phyloP scores from a whole-genome alignment of 2,888 invertebrate species.

The Hirtodrosophila alboralis region DNA sequence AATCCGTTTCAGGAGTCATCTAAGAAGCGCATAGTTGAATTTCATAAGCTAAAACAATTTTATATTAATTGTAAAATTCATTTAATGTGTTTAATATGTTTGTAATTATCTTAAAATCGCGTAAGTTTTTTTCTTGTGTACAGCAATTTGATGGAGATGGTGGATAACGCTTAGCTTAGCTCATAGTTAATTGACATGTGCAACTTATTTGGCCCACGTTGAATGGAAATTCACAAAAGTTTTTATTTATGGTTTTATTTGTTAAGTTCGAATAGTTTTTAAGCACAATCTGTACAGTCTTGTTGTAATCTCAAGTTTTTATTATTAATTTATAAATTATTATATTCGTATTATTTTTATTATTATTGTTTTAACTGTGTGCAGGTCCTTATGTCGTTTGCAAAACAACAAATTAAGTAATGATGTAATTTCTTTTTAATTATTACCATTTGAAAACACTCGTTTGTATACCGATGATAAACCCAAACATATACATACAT shows the following conservation, averaged over 20 bases:
- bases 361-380: slow-evolving; percentile 64
- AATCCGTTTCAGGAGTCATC: slow-evolving; percentile 86
- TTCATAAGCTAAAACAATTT: slow-evolving; percentile 33
- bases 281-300: slow-evolving; percentile 66
- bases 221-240: slow-evolving; percentile 49
- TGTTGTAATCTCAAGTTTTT: slow-evolving; percentile 69
- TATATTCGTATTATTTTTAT: slow-evolving; percentile 51
- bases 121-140: slow-evolving; percentile 34
- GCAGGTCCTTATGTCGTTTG: slow-evolving; percentile 69
- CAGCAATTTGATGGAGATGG: slow-evolving; percentile 34
- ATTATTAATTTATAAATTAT: slow-evolving; percentile 55
- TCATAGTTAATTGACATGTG: slow-evolving; percentile 45
- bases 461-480: slow-evolving; percentile 22
- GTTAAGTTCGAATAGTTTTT: slow-evolving; percentile 38
- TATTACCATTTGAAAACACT: slow-evolving; percentile 22
- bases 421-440: slow-evolving; percentile 36
- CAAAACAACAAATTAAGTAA: slow-evolving; percentile 65
- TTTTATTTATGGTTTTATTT: slow-evolving; percentile 35
- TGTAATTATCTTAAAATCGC: slow-evolving; percentile 55
- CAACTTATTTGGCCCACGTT: slow-evolving; percentile 52
- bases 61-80: slow-evolving; percentile 48
- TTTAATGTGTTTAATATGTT: slow-evolving; percentile 46
- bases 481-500: slow-evolving; percentile 22
- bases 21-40: slow-evolving; percentile 78
- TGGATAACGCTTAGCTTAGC: slow-evolving; percentile 44